Conservation (phyloP, 2,888 invertebrate genomes). For the Tetrapedia diversipes region DNA sequence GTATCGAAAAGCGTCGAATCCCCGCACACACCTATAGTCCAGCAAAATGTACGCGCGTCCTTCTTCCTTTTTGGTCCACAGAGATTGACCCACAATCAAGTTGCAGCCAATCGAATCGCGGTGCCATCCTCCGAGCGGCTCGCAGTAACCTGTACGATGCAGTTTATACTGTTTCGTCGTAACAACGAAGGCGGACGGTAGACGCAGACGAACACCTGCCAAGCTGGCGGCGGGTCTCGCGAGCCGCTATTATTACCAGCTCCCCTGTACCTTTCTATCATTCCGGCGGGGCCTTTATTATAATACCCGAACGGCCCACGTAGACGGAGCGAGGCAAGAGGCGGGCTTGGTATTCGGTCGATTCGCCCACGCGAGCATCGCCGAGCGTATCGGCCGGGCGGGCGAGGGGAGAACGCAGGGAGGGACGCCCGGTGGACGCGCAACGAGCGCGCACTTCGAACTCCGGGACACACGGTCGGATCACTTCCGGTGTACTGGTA, state of each 20-base stretch:
- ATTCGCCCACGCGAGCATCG: conserved; percentile 67
- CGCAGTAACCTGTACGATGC: conserved; percentile 7
- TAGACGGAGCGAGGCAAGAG: conserved; percentile 59
- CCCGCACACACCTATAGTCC: too few species aligned
- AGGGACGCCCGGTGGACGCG: conserved; percentile 28
- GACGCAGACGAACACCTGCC: conserved; percentile 66
- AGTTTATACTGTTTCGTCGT: conserved; percentile 25
- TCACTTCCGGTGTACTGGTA: conserved; percentile 68
- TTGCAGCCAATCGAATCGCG: too few species aligned
- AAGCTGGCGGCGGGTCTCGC: conserved; percentile 50
- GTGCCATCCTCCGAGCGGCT: too few species aligned
- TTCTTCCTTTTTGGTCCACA: too few species aligned
- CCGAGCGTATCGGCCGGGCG: conserved; percentile 36
- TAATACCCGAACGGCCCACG: conserved; percentile 67
- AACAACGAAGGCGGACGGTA: conserved; percentile 33
- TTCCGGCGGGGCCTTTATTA: conserved; percentile 68
- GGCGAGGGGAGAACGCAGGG: too few species aligned
- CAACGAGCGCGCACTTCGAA: conserved; percentile 57
- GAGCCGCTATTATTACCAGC: conserved; percentile 73
- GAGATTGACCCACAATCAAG: too few species aligned
- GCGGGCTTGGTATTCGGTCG: conserved; percentile 58
- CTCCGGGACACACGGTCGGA: conserved; percentile 58
- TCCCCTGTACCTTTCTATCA: conserved; percentile 72
- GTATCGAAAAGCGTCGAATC: too few species aligned
- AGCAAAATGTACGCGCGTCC: too few species aligned